Conservation (phyloP, 2,888 invertebrate species). For the Phoenoteleia sp. region DNA sequence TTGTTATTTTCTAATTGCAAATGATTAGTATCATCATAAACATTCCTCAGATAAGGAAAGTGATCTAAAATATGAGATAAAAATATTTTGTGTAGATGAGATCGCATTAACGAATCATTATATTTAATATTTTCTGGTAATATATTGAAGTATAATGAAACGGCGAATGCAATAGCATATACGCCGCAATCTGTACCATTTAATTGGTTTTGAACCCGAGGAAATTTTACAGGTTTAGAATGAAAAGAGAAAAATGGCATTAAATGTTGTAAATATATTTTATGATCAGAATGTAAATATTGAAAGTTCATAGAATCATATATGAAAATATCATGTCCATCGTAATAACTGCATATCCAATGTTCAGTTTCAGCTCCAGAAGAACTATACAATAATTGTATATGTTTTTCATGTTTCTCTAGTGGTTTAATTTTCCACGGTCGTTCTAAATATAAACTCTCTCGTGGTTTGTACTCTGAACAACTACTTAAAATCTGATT, state of each 20-base stretch:
- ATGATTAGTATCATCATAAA: no score
- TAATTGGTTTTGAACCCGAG: conserved; percentile 23
- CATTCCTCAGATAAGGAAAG: conserved; percentile 2
- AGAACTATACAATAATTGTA: conserved; percentile 16
- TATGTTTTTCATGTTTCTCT: background rate
- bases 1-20: no score
- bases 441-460: background rate
- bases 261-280: conserved; percentile 9
- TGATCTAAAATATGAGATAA: background rate
- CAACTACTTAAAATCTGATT: background rate
- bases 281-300: background rate
- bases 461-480: conserved; percentile 13
- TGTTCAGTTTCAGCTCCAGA: background rate
- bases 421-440: conserved; percentile 20
- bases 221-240: conserved; percentile 3
- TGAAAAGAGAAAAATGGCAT: conserved; percentile 6
- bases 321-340: background rate
- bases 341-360: conserved; percentile 34
- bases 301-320: conserved; percentile 15
- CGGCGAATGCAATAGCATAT: conserved; percentile 28
- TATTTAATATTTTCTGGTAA: background rate
- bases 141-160: conserved; percentile 14
- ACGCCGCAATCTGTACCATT: conserved; percentile 48
- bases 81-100: conserved; percentile 40
- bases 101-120: background rate